Base-by-base conservation (phyloP, 2,113 vertebrate genomes). In the Rhynchomys soricoides region DNA sequence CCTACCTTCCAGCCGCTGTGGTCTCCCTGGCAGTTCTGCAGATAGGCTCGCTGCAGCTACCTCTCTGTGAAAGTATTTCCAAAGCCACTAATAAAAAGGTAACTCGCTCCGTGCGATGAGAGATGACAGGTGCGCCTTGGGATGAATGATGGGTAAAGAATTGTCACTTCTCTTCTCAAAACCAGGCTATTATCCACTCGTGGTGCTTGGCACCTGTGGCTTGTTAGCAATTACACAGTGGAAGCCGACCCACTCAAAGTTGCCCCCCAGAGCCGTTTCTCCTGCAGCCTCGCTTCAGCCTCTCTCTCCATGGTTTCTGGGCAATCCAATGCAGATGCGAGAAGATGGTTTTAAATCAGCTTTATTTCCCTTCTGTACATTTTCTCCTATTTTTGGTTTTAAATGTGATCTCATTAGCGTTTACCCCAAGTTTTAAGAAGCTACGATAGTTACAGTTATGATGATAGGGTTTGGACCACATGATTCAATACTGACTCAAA, bases 71-170 rank as follows among this genome's bases (percentile, higher is more conserved):
- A 96, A 91, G 74, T 73, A 79, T 96, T 97, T 95, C 81, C 97
- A 96, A 97, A 96, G 95, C 77, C 82, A 43, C 90, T 96, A 97
- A 97, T 96, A 97, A 96, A 97, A 97, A 97, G 90, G 59, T 95
- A 97, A 79, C 95, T 87, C 0, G 3, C 83, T 91, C 4, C 52
- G 90, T 81, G 86, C 90, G 81, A 37, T 40, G n/a, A 89, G 59
- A 96, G 92, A 93, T 97, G 97, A 94, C 97, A 97, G 90, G 95
- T 43, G 0, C 19, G 40, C 88, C 85, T 86, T 40, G 90, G 85
- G 92, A 89, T 96, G 97, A 96, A 95, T 96, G 97, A 98, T 73
- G 95, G 95, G 95, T 57, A 96, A 96, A 96, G 88, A 83, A 94
- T 68, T 97, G 95, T 97, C 97, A 98, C 87, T 95, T 97, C 92